A percentile compares a stretch with the other conserved stretches of the same genome.
These are phyloP conservation scores for Spisula subtruncata DNA, from an alignment of 2,888 invertebrate genomes.

Conservation along the genomic window DNA sequence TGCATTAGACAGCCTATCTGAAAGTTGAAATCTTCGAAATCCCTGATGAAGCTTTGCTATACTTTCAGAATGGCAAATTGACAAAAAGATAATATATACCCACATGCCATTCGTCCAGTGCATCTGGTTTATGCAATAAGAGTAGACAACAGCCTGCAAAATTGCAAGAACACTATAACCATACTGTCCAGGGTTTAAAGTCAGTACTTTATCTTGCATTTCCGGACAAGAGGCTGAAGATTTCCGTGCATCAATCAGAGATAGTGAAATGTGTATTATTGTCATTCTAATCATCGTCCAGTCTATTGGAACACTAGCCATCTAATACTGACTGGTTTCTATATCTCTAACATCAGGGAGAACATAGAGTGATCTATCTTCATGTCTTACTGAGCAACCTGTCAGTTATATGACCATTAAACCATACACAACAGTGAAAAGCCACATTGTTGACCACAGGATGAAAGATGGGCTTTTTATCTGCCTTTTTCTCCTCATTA, in stretches of 20 bases:
- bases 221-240: neutral
- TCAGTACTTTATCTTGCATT: neutral
- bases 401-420: slow-evolving; percentile 2
- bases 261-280: neutral
- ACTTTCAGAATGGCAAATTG: too few relatives aligned
- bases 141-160: too few relatives aligned
- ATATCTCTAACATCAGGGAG: neutral
- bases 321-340: neutral
- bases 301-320: neutral
- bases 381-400: slow-evolving; percentile 4
- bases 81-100: too few relatives aligned
- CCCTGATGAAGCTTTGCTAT: too few relatives aligned
- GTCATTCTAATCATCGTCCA: neutral
- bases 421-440: neutral
- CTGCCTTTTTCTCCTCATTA: slow-evolving; percentile 13
- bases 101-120: too few relatives aligned
- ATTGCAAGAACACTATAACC: too few relatives aligned
- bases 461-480: slow-evolving; percentile 14
- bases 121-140: too few relatives aligned
- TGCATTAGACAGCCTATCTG: too few relatives aligned
- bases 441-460: slow-evolving; percentile 1
- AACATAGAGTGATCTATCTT: neutral
- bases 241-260: neutral
- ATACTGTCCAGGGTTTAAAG: neutral
- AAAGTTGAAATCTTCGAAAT: too few relatives aligned